Conservation (phyloP, 2,113 vertebrate genomes). For the Pedionomus torquatus region DNA sequence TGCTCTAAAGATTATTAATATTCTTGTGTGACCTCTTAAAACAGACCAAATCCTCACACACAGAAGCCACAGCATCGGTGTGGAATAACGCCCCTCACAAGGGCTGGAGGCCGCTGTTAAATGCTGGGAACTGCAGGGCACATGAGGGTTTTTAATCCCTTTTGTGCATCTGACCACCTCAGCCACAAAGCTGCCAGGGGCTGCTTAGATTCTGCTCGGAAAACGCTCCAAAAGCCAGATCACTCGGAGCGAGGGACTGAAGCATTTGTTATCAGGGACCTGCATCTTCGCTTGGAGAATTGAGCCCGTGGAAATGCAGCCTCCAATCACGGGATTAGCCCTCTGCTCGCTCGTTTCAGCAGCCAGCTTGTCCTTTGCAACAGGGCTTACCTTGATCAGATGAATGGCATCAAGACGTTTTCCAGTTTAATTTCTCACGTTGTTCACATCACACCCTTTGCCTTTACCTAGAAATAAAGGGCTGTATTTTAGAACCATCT, state of each 20-base stretch:
- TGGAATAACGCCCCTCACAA: background rate
- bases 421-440: background rate
- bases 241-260: background rate
- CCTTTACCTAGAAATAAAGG: background rate
- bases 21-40: background rate
- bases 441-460: too few species aligned
- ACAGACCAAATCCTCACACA: background rate
- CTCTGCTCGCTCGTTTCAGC: background rate
- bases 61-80: background rate
- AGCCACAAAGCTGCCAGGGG: background rate
- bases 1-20: background rate
- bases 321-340: background rate
- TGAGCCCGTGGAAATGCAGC: background rate
- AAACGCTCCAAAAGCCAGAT: background rate
- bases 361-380: background rate
- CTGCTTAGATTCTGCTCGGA: background rate
- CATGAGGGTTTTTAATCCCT: background rate
- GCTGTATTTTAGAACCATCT: too few species aligned
- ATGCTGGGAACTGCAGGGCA: background rate
- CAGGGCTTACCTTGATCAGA: background rate
- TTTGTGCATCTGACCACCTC: background rate
- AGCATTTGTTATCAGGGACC: background rate
- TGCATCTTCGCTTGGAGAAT: background rate
- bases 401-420: rapidly evolving
- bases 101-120: background rate